phyloP scores from a whole-genome alignment of 2,113 vertebrate species.

The Falcunculus frontatus region DNA sequence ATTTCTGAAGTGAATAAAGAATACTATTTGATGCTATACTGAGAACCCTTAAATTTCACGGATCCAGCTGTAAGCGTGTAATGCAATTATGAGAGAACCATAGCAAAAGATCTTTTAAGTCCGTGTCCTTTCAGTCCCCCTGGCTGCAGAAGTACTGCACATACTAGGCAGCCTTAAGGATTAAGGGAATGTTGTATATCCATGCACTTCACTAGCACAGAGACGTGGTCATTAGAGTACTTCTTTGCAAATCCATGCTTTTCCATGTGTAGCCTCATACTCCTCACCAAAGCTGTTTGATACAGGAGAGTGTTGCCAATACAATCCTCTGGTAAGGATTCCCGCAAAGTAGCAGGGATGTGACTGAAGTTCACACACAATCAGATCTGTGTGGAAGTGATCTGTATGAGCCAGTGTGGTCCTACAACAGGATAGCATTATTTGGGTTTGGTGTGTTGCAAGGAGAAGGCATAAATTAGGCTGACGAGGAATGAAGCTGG shows the following conservation, averaged over 20 bases:
- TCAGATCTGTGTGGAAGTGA: background rate
- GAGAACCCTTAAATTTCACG: background rate
- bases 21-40: background rate
- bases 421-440: background rate
- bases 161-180: background rate
- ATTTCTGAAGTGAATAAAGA: background rate
- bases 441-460: background rate
- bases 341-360: background rate
- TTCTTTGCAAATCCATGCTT: background rate
- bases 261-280: background rate
- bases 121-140: background rate
- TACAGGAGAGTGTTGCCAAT: background rate
- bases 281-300: background rate
- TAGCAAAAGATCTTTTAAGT: background rate
- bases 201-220: background rate
- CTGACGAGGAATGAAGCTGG: background rate
- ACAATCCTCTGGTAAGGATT: background rate
- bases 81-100: background rate
- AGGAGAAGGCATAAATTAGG: background rate
- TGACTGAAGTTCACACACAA: background rate
- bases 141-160: background rate
- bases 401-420: background rate
- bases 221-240: background rate
- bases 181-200: background rate
- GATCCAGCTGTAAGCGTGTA: background rate